Percentiles rank a stretch among this genome's conserved stretches.
phyloP scores from a whole-genome alignment of 2,113 vertebrate genomes.

The Albula goreensis region DNA sequence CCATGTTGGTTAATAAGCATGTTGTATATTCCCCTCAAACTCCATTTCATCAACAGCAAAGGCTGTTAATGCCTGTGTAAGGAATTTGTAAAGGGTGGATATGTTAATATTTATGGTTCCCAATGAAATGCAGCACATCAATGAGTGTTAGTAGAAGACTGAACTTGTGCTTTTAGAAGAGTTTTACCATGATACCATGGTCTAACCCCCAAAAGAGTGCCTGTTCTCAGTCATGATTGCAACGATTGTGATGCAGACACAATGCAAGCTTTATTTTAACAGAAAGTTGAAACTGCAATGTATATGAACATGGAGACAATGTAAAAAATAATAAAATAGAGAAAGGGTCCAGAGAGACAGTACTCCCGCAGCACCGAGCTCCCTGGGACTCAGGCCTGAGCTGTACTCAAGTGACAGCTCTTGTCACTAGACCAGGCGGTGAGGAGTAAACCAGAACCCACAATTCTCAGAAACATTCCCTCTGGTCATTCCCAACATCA shows the following conservation, averaged over 20 bases:
- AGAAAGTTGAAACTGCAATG: neutral
- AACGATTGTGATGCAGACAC: neutral
- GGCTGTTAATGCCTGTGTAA: no score
- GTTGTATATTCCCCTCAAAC: no score
- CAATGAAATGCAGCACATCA: no score
- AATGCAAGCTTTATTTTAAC: neutral
- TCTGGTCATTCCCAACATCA: neutral
- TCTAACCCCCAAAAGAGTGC: no score
- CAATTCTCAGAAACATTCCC: neutral
- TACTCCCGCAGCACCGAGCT: neutral
- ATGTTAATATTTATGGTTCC: no score
- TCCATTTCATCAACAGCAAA: no score
- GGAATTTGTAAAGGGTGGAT: no score
- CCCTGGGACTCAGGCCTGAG: neutral
- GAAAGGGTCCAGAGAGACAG: conserved; percentile 24
- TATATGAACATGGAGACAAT: neutral
- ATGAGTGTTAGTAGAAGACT: no score
- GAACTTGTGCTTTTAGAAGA: no score
- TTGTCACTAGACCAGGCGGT: conserved; percentile 40
- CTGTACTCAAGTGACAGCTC: conserved; percentile 36
- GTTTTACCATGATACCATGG: no score
- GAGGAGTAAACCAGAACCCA: conserved; percentile 46
- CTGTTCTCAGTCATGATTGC: no score
- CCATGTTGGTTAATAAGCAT: no score
- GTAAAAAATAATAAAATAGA: conserved; percentile 28